Percentiles rank a stretch among this genome's conserved stretches.
These are phyloP conservation scores for Naja naja DNA, from an alignment of 2,113 vertebrate species.

Conservation along the genomic window DNA sequence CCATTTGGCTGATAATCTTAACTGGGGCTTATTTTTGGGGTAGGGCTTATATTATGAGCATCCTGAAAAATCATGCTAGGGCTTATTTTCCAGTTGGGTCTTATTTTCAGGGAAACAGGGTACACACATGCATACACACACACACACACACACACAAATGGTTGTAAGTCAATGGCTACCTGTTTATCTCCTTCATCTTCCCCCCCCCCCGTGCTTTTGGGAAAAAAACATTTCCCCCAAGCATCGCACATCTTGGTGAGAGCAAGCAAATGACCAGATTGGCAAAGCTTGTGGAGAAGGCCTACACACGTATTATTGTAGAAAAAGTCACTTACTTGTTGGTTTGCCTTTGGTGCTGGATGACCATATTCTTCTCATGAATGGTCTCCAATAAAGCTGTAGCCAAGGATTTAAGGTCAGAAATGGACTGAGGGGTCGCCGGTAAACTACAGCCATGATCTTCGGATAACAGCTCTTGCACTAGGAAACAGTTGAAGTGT, in stretches of 20 bases:
- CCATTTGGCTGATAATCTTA: too few relatives aligned
- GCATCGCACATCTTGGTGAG: neutral
- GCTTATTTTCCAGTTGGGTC: too few relatives aligned
- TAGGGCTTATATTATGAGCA: too few relatives aligned
- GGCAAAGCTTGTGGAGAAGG: neutral
- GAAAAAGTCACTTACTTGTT: slow-evolving; percentile 80
- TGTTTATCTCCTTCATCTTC: neutral
- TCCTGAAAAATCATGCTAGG: too few relatives aligned
- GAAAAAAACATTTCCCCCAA: neutral
- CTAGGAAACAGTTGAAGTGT: slow-evolving; percentile 59
- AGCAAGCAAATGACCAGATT: neutral
- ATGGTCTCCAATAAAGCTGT: slow-evolving; percentile 94
- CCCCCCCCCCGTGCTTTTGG: neutral
- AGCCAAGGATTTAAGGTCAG: slow-evolving; percentile 95
- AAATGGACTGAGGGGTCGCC: slow-evolving; percentile 91
- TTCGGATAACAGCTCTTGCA: slow-evolving; percentile 89
- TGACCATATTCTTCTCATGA: slow-evolving; percentile 97
- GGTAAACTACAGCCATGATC: slow-evolving; percentile 92
- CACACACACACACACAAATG: too few relatives aligned
- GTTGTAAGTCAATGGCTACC: too few relatives aligned
- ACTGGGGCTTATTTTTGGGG: too few relatives aligned
- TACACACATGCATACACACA: too few relatives aligned
- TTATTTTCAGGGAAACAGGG: too few relatives aligned
- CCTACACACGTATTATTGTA: neutral
- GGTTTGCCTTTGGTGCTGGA: slow-evolving; percentile 96